Evolutionary conservation across 2,113 vertebrate genomes (phyloP), one percentile per base, ranked within the genome.

Genomic region (Philantomba maxwellii): DNA sequence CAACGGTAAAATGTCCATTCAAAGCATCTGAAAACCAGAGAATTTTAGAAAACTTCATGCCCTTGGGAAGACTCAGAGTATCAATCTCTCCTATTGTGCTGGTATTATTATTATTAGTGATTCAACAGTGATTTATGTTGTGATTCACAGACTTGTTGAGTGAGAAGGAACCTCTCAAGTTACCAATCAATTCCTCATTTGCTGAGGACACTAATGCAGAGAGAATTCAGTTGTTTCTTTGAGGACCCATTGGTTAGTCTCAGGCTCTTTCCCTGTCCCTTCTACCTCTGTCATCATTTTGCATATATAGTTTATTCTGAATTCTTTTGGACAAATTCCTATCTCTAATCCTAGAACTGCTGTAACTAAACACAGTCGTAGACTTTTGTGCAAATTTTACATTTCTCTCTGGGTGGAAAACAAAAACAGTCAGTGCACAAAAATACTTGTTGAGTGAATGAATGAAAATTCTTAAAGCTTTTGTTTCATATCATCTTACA

Each of bases 21-120:
- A 19, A 53, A 58, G 21, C 47, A 84, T 23, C 25, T 64, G 36
- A 83, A 93, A 55, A 51, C 3, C 55, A 85, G 21, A 77, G 33
- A 91, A 94, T 53, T 58, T 78, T 53, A 94, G 94, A 96, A 95
- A 97, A 36, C 5, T 57, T 78, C 43, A 28, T 53, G n/a, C 21
- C 36, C 6, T 39, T 45, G 25, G 36, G 4, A 92, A n/a, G 13
- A 26, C 45, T 33, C 25, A 60, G 25, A 43, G 5, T 43, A 4
- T 47, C 60, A 23, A 0, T 87, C 75, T 84, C 85, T 39, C 43
- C 53, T 77, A 9, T 84, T 66, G 5, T 14, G 13, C 25, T 30
- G 30, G 28, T n/a, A 60, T 21, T 5, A 9, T 49, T 0, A 73
- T 43, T 75, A 43, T 43, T 26, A 75, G 70, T 43, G n/a, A 36